Evolutionary conservation across 2,888 invertebrate genomes (phyloP), one percentile per base, ranked within the genome.

Genomic region (Seladonia tumulorum): DNA sequence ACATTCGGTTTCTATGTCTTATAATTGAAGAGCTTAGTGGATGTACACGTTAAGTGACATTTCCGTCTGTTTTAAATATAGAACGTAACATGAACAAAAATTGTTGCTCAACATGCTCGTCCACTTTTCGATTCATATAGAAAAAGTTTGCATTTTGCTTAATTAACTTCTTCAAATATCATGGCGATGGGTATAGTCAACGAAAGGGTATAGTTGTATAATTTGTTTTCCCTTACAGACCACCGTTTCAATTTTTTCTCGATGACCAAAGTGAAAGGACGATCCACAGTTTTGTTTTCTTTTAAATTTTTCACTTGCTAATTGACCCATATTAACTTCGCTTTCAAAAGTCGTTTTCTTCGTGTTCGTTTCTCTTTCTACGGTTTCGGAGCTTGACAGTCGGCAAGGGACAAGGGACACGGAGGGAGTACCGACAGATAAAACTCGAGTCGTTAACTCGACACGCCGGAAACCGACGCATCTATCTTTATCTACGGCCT

Each of bases 401-500:
- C 79, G 76, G 63, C 79, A 42, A 73, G 77, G 73, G 75, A 79
- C 79, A 85, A 76, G 71, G 77, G 73, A 80, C 63, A 71, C 79
- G 79, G 49, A 84, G 87, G 89, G 78, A 86, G 75, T 72, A 80
- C 90, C 89, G 91, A 93, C 92, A 91, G 91, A 93, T 93, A 93
- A 93, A 93, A 92, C 86, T 91, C 91, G 91, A 94, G 93, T 94
- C 93, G 93, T 94, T 94, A 94, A 94, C 93, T 94, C 94, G 91
- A 92, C 93, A 93, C 93, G 91, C 94, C 94, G 94, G 94, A 94
- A 94, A 94, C 93, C 91, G 91, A 91, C 89, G 91, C 92, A 92
- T 94, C 93, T 93, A 93, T 94, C 94, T 94, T 93, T 94, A 93
- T 94, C 93, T 91, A 88, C 90, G 86, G 85, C 79, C 85, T 80